A percentile compares a stretch with the other conserved stretches of the same genome.
phyloP scores from a whole-genome alignment of 2,888 invertebrate species.

The Archips crataeganus region DNA sequence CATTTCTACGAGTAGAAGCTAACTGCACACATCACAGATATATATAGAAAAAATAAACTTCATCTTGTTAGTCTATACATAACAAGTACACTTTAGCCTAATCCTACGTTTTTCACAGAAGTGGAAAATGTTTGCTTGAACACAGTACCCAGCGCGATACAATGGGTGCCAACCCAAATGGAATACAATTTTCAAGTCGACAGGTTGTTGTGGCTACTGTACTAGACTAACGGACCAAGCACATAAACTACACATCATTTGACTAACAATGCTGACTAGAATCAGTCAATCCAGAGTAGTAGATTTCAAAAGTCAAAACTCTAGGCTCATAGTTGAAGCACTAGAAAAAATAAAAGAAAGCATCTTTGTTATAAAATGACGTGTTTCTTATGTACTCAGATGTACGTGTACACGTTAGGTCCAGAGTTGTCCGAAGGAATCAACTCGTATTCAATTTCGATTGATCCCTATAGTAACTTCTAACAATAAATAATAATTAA shows the following conservation, averaged over 20 bases:
- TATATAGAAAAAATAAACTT: slow-evolving; percentile 76
- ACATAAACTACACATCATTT: slow-evolving; percentile 1
- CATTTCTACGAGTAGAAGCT: slow-evolving; percentile 60
- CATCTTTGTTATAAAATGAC: background rate
- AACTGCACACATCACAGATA: slow-evolving; percentile 77
- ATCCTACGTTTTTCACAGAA: slow-evolving; percentile 55
- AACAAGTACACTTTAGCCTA: slow-evolving; percentile 75
- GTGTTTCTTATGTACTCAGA: background rate
- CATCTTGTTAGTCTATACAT: slow-evolving; percentile 67
- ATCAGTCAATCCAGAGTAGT: background rate
- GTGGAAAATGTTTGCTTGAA: slow-evolving; percentile 44
- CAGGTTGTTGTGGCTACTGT: slow-evolving; percentile 23
- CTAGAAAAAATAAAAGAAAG: slow-evolving; percentile 1
- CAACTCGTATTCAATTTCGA: slow-evolving; percentile 61
- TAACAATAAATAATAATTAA: slow-evolving; percentile 74
- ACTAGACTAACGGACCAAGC: slow-evolving; percentile 4
- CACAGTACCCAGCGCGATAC: slow-evolving; percentile 15
- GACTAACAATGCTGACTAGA: background rate
- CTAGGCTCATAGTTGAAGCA: background rate
- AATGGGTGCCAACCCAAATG: slow-evolving; percentile 32
- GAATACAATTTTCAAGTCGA: slow-evolving; percentile 42
- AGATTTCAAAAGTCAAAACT: background rate
- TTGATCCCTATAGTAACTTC: slow-evolving; percentile 61
- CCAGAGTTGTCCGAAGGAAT: slow-evolving; percentile 47
- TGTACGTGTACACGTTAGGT: background rate